A percentile compares a stretch with the other conserved stretches of the same genome.
These are phyloP conservation scores for Balearica regulorum DNA, from an alignment of 2,797 vertebrate genomes.

Conservation along the genomic window DNA sequence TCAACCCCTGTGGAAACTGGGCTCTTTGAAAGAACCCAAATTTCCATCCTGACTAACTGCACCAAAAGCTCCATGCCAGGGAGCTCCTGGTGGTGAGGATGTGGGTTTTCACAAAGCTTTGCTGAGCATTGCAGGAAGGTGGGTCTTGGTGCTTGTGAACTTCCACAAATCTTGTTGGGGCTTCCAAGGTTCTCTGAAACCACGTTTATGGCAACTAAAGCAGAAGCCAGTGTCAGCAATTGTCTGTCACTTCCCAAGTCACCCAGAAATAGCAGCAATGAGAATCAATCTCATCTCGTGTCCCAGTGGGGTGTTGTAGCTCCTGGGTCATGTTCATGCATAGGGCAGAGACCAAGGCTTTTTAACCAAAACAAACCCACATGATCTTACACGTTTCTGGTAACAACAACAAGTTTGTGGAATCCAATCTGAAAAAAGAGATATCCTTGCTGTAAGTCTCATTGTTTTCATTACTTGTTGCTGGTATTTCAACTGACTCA, in stretches of 20 bases:
- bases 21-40: neutral
- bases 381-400: neutral
- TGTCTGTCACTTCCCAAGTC: neutral
- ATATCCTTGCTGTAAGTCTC: neutral
- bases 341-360: neutral
- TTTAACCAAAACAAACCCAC: neutral
- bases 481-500: neutral
- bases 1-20: neutral
- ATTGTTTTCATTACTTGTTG: neutral
- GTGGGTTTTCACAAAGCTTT: neutral
- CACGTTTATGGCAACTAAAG: neutral
- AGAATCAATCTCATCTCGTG: rapidly evolving
- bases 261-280: neutral
- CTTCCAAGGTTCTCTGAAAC: neutral
- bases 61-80: neutral
- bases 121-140: neutral
- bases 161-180: neutral
- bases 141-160: neutral
- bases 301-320: neutral
- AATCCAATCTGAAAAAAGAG: neutral
- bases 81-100: neutral
- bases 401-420: neutral
- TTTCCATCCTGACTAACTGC: neutral
- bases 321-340: neutral
- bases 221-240: neutral